Percentiles rank a stretch among this genome's conserved stretches.
phyloP scores from a whole-genome alignment of 2,888 invertebrate species.

The Brachypterus glaber region DNA sequence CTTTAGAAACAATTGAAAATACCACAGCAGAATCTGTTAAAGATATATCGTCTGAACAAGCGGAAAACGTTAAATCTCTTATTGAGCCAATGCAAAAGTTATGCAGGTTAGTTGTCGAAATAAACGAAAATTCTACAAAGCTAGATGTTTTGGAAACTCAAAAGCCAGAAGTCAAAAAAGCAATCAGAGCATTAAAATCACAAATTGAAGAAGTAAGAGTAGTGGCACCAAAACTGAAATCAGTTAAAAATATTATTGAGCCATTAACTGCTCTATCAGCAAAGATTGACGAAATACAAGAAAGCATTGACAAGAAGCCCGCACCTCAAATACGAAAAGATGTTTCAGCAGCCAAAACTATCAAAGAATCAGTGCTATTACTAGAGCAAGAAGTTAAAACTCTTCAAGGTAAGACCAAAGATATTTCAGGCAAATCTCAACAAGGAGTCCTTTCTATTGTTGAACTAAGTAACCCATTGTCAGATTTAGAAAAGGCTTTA shows the following conservation, averaged over 20 bases:
- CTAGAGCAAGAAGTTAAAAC: slow-evolving; percentile 1
- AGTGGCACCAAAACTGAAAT: slow-evolving; percentile 1
- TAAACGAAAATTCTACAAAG: background rate
- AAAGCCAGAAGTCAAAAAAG: slow-evolving; percentile 6
- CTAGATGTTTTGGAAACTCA: slow-evolving; percentile 7
- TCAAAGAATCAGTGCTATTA: slow-evolving; percentile 7
- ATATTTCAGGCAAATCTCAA: slow-evolving; percentile 11
- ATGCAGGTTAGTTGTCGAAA: background rate
- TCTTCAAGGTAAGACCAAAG: slow-evolving; percentile 3
- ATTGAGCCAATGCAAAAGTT: slow-evolving; percentile 1
- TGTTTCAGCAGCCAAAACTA: slow-evolving; percentile 3
- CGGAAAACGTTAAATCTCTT: background rate
- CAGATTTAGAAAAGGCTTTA: slow-evolving; percentile 12
- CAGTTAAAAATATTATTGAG: background rate
- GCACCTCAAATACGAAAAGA: slow-evolving; percentile 10
- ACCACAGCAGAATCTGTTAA: background rate
- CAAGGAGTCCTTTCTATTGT: slow-evolving; percentile 19
- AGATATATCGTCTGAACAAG: background rate
- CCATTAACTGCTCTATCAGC: background rate
- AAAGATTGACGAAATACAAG: background rate
- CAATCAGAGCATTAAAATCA: slow-evolving; percentile 6
- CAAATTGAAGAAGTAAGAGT: slow-evolving; percentile 2
- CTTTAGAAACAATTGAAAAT: background rate
- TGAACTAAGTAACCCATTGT: slow-evolving; percentile 16
- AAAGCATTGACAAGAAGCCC: slow-evolving; percentile 1